phyloP scores from a whole-genome alignment of 2,797 vertebrate genomes.

The Odontamblyopus rebecca region DNA sequence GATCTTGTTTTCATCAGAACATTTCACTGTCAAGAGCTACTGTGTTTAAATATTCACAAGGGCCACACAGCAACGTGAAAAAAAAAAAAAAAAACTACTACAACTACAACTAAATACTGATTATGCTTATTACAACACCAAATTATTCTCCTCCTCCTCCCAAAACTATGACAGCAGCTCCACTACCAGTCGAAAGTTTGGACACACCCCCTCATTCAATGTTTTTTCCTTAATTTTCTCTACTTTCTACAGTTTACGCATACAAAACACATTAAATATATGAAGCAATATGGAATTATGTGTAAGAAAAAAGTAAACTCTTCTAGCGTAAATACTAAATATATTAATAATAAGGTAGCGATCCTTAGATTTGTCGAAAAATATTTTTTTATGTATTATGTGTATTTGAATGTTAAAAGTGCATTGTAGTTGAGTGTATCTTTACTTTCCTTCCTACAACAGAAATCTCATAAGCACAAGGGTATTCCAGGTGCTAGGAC shows the following conservation, averaged over 20 bases:
- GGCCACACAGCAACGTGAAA: slow-evolving; percentile 38
- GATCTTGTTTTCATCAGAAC: slow-evolving; percentile 69
- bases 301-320: too few relatives aligned
- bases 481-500: slow-evolving; percentile 6
- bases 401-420: too few relatives aligned
- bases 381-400: too few relatives aligned
- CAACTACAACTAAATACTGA: not conserved
- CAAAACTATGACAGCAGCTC: not conserved
- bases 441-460: not conserved
- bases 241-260: too few relatives aligned
- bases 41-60: slow-evolving; percentile 58
- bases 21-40: slow-evolving; percentile 52
- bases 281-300: too few relatives aligned
- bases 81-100: not conserved
- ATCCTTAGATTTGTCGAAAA: too few relatives aligned
- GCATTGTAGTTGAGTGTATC: not conserved
- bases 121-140: not conserved
- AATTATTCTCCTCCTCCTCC: not conserved
- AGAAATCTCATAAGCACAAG: not conserved
- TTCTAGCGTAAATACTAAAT: too few relatives aligned
- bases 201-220: too few relatives aligned
- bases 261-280: too few relatives aligned
- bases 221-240: too few relatives aligned
- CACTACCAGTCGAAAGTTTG: too few relatives aligned
- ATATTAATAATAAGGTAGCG: too few relatives aligned